Conservation (phyloP, 2,888 invertebrate genomes). For the Rotaria magnacalcarata region DNA sequence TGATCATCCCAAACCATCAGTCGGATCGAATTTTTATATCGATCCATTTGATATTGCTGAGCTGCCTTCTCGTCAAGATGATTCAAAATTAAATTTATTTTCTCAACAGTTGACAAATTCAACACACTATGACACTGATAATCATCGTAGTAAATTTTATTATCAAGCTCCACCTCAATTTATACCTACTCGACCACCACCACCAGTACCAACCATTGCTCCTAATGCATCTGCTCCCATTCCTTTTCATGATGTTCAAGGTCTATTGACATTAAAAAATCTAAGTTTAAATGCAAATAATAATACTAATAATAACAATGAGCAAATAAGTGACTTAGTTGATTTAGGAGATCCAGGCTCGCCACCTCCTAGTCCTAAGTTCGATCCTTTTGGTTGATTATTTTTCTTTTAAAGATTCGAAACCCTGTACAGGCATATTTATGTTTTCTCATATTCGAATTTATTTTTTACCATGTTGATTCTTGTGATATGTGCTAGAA, state of each 20-base stretch:
- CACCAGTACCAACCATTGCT: background rate
- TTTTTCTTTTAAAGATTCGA: background rate
- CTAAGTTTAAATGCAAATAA: background rate
- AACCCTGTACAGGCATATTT: too few relatives aligned
- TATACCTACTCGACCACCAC: background rate
- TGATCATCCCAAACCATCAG: background rate
- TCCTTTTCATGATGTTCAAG: background rate
- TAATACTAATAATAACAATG: background rate
- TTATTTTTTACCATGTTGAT: background rate
- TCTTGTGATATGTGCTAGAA: background rate
- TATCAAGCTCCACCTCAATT: background rate
- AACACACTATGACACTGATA: background rate
- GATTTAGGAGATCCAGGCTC: slow-evolving; percentile 16
- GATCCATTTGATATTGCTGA: background rate
- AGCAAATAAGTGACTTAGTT: background rate
- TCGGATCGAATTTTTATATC: background rate
- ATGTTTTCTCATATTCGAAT: background rate
- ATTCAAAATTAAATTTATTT: background rate
- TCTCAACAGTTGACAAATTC: background rate
- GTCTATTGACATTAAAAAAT: background rate
- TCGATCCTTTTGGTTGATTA: background rate
- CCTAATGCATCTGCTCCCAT: background rate
- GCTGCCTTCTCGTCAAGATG: background rate
- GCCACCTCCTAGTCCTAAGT: background rate
- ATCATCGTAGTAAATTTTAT: background rate